Base-by-base conservation (phyloP, 2,888 invertebrate genomes). In the Cancer borealis region DNA sequence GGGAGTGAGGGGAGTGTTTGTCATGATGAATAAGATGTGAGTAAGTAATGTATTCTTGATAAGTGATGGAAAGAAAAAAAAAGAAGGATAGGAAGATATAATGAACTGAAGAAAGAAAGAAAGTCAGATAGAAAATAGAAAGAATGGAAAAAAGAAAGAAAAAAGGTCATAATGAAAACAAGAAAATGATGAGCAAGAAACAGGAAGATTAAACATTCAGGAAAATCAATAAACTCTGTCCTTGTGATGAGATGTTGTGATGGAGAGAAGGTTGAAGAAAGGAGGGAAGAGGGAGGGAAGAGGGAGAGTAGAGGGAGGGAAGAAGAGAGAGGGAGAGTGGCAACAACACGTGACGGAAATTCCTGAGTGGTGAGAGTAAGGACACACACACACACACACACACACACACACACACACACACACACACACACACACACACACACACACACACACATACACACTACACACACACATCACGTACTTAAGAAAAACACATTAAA, bases 341-440 rank as follows among this genome's bases (percentile, higher is more conserved):
- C 79, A 79, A 30, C 30, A 30, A 30, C 79, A 30, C 79, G 30
- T 30, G 79, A 79, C 10, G 79, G 79, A 79, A 79, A 79, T 79
- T 79, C 79, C 79, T 30, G 79, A 79, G 79, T 79, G 30, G 30
- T 30, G 79, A 79, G 79, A 79, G 79, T 30, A 12, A 79, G 30
- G 12, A 30, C 73, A n/a, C 73, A 73, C 73, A 73, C n/a, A 73
- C 73, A 73, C 73, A 73, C 73, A 73, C n/a, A 73, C n/a, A 73
- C 73, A 73, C 3, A n/a, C 73, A 73, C 73, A n/a, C 54, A 54
- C 54, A 54, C 54, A 54, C 54, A 54, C 54, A 54, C 54, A 54
- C 54, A 54, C 54, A 54, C 54, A 54, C 54, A 54, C 54, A 54
- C 54, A 54, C 54, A 54, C 54, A 54, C 54, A 54, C 54, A 54